Conservation (phyloP, 2,888 invertebrate genomes). For the Acholoe squamosa region DNA sequence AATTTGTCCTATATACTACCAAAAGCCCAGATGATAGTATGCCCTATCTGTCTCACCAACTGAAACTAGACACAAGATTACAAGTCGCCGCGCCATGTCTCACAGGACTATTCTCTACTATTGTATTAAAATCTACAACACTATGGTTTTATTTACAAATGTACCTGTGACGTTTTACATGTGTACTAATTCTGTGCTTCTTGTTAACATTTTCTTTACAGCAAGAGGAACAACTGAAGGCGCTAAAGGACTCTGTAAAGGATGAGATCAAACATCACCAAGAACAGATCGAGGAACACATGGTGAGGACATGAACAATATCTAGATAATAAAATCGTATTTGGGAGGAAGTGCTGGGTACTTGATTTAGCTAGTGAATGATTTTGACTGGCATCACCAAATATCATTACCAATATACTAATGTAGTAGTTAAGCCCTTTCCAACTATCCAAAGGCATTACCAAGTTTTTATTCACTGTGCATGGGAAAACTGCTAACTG, state of each 20-base stretch:
- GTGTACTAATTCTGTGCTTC: no score
- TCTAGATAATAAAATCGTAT: neutral
- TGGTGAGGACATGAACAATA: neutral
- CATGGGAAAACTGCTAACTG: neutral
- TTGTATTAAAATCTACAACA: no score
- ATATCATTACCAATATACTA: neutral
- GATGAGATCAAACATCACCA: conserved; percentile 39
- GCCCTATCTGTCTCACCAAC: no score
- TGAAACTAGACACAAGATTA: no score
- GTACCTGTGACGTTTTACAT: no score
- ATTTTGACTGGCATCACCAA: neutral
- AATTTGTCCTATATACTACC: no score
- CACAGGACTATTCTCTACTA: no score
- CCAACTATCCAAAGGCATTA: neutral
- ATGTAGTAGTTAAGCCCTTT: neutral
- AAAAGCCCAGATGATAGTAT: no score
- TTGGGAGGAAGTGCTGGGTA: neutral
- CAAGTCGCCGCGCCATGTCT: no score
- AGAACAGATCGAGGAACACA: conserved; percentile 51
- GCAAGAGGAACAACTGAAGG: conserved; percentile 48
- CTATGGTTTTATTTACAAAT: no score
- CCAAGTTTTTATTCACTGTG: neutral
- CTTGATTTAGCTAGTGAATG: neutral
- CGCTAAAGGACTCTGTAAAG: neutral
- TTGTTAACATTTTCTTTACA: no score